Evolutionary conservation across 2,113 vertebrate species (phyloP).

Genomic region (Gambusia affinis): DNA sequence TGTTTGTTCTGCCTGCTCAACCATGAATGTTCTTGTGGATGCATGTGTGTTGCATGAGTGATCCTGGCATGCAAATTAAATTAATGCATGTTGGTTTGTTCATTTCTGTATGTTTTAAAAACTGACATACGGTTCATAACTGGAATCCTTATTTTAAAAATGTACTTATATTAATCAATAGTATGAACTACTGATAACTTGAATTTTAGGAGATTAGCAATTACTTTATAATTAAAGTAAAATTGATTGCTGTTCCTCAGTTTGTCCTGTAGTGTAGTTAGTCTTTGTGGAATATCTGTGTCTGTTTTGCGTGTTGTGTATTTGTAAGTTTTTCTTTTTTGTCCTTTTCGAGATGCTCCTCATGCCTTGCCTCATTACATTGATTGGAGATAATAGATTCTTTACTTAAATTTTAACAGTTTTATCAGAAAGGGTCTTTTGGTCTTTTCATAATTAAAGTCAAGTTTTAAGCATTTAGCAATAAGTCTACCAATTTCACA

Average conservation of each 20-base stretch:
- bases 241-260: neutral
- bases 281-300: conserved; percentile 34
- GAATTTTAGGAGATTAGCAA: neutral
- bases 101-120: neutral
- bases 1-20: neutral
- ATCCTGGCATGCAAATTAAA: conserved; percentile 52
- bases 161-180: neutral
- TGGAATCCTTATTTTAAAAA: neutral
- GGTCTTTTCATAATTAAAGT: neutral
- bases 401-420: neutral
- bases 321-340: conserved; percentile 30
- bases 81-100: conserved; percentile 39
- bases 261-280: conserved; percentile 18
- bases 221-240: neutral
- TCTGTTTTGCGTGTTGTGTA: conserved; percentile 51
- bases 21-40: conserved; percentile 31
- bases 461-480: neutral
- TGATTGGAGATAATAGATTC: neutral
- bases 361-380: conserved; percentile 51
- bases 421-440: neutral
- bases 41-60: conserved; percentile 55
- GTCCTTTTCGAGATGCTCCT: conserved; percentile 46
- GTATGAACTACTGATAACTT: neutral
- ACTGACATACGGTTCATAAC: neutral
- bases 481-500: neutral